Base-by-base conservation (phyloP, 2,113 vertebrate genomes). In the Isichthys henryi region DNA sequence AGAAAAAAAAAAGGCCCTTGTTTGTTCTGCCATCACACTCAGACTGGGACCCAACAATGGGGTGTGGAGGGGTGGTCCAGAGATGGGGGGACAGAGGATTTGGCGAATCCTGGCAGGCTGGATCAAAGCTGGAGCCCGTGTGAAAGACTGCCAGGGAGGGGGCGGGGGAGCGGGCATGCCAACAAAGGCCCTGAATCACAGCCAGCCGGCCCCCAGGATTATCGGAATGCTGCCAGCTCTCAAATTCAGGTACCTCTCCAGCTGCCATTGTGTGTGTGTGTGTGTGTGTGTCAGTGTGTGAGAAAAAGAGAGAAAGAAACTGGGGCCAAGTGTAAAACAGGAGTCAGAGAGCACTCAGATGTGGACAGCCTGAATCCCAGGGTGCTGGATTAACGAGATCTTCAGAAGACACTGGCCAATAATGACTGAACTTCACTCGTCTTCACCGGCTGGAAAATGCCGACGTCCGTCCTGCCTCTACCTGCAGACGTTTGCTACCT, bases 401-500 rank as follows among this genome's bases (percentile, higher is more conserved):
- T 43, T 43, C 6, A 43, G 74, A 43, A 19, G 13, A 43, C 5
- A 27, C 10, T 7, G 10, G 35, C 19, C 21, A 13, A 84, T 23
- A 82, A 43, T 19, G 13, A 56, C 10, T 10, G 13, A 87, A 15
- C 13, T 80, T 39, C 35, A 77, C 35, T 43, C 3, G 5, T 77
- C 35, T 43, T 77, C 74, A 43, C 13, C 15, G 35, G 74, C 74
- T 53, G 4, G 10, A 31, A 21, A 50, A 87, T 7, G n/a, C 85
- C 19, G n/a, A 3, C 87, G 27, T 6, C 23, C 58, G 13, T 6
- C 21, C 43, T 13, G 0, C 11, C 56, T 46, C 87, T 23, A 43
- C 11, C 56, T 46, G 56, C 82, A 10, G 23, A n/a, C 10, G 27
- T 48, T 45, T 19, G 43, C 27, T 91, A 96, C 97, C 97, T 97